Percentiles rank a stretch among this genome's conserved stretches.
These are phyloP conservation scores for Polyergus mexicanus DNA, from an alignment of 1,140 invertebrate species.

Conservation along the genomic window DNA sequence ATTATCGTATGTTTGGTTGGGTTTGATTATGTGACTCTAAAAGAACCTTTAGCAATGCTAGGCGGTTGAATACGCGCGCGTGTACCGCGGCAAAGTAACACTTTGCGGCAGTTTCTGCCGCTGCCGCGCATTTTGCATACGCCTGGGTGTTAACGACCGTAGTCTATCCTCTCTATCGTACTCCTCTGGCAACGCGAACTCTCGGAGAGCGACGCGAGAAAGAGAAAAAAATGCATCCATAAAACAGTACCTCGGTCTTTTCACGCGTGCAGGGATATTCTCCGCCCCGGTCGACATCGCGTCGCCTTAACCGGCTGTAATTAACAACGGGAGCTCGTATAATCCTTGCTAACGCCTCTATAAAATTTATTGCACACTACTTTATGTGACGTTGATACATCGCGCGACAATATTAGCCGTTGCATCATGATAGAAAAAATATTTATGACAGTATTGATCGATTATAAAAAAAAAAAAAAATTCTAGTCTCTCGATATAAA, in stretches of 20 bases:
- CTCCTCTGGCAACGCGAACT: conserved; percentile 12
- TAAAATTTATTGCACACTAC: conserved; percentile 51
- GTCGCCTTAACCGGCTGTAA: conserved; percentile 56
- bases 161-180: conserved; percentile 37
- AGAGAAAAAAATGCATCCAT: conserved; percentile 62
- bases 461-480: no score
- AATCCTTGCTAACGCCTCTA: conserved; percentile 41
- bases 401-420: conserved; percentile 10
- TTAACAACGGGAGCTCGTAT: conserved; percentile 52
- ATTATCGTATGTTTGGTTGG: conserved; percentile 55
- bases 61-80: conserved; percentile 14
- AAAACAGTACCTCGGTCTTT: conserved; percentile 53
- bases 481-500: not conserved
- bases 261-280: conserved; percentile 2
- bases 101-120: conserved; percentile 66
- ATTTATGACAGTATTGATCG: not conserved
- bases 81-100: conserved; percentile 33
- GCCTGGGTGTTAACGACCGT: conserved; percentile 56
- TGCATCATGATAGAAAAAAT: not conserved
- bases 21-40: conserved; percentile 56
- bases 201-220: not conserved
- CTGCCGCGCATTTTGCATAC: conserved; percentile 66
- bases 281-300: conserved; percentile 4
- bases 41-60: conserved; percentile 45
- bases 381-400: not conserved